Percentiles rank a stretch among this genome's conserved stretches.
Conservation (phyloP, 1,140 invertebrate species). For the Colletes gigas region DNA sequence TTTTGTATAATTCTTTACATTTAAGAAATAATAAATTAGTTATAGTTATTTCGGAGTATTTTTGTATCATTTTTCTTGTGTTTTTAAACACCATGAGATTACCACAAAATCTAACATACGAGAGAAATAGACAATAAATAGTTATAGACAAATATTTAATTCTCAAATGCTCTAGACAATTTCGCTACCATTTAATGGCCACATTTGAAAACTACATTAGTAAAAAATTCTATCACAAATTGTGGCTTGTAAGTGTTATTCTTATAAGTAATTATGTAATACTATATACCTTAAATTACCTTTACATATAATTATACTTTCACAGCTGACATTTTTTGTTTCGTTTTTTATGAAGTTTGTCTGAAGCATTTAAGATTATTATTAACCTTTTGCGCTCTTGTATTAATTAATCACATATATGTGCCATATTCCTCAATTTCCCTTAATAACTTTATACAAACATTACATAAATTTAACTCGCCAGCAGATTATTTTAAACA, state of each 20-base stretch:
- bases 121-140: neutral
- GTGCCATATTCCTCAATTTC: neutral
- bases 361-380: constrained; percentile 28
- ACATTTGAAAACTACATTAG: constrained; percentile 24
- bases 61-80: constrained; percentile 1
- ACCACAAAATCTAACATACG: neutral
- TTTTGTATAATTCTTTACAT: neutral
- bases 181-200: neutral
- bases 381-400: constrained; percentile 22
- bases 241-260: constrained; percentile 13
- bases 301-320: constrained; percentile 38
- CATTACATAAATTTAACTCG: neutral
- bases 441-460: neutral
- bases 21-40: constrained; percentile 10
- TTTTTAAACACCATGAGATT: neutral
- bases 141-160: constrained; percentile 8
- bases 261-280: constrained; percentile 24
- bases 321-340: constrained; percentile 10
- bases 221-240: constrained; percentile 43
- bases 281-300: constrained; percentile 30
- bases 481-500: neutral
- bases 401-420: neutral
- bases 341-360: constrained; percentile 7
- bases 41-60: constrained; percentile 16
- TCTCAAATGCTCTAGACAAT: constrained; percentile 23